phyloP scores from a whole-genome alignment of 2,797 vertebrate genomes.

The Argyrosomus regius region DNA sequence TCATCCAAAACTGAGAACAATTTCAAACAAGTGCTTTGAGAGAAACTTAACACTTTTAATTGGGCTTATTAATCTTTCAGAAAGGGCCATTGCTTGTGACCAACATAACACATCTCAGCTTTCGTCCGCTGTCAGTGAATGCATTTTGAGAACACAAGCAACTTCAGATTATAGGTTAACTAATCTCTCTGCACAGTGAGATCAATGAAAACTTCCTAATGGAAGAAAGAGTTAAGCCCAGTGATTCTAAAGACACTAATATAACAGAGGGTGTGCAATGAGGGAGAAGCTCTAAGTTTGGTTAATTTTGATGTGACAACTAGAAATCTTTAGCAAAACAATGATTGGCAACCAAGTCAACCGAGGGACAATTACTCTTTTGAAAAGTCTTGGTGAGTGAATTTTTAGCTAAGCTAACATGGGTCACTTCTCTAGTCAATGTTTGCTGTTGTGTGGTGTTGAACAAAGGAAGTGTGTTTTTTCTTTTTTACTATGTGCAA shows the following conservation, averaged over 20 bases:
- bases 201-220: background rate
- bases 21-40: constrained; percentile 11
- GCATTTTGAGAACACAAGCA: background rate
- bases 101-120: background rate
- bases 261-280: background rate
- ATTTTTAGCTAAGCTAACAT: background rate
- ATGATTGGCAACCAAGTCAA: background rate
- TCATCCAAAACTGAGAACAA: background rate
- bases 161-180: background rate
- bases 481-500: background rate
- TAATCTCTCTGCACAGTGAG: background rate
- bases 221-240: background rate
- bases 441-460: background rate
- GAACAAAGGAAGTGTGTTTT: background rate
- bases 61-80: constrained; percentile 18
- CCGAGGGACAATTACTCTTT: background rate
- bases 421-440: background rate
- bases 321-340: background rate
- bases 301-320: background rate
- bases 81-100: background rate
- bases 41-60: background rate
- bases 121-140: background rate
- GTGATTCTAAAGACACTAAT: too few relatives aligned
- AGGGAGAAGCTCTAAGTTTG: background rate
- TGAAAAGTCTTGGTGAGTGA: background rate